A percentile compares a stretch with the other conserved stretches of the same genome.
These are phyloP conservation scores for Vanessa cardui DNA, from an alignment of 2,888 invertebrate species.

Conservation along the genomic window DNA sequence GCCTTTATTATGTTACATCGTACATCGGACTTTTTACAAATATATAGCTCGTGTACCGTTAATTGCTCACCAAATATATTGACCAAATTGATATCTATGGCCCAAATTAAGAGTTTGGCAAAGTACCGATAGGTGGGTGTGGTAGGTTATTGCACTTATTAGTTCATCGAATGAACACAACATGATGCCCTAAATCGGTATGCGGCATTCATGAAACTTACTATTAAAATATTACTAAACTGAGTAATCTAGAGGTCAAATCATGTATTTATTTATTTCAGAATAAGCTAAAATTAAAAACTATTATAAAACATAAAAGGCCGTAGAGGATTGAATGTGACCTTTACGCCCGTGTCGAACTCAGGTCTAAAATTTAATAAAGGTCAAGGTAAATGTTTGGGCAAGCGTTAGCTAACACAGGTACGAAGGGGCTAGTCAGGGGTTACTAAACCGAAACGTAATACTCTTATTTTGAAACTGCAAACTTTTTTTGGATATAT, in stretches of 20 bases:
- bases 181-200: constrained; percentile 39
- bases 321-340: too few relatives aligned
- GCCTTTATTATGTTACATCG: constrained; percentile 9
- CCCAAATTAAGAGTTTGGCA: constrained; percentile 30
- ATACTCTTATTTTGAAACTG: too few relatives aligned
- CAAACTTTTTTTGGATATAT: too few relatives aligned
- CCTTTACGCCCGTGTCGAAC: neutral
- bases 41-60: constrained; percentile 20
- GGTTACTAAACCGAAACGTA: too few relatives aligned
- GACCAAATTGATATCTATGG: constrained; percentile 20
- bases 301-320: too few relatives aligned
- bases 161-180: constrained; percentile 40
- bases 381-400: constrained; percentile 2
- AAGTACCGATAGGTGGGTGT: constrained; percentile 35
- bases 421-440: too few relatives aligned
- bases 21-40: constrained; percentile 7
- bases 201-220: constrained; percentile 49
- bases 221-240: constrained; percentile 5
- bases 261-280: neutral
- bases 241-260: neutral
- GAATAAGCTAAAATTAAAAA: too few relatives aligned
- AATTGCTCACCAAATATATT: constrained; percentile 29
- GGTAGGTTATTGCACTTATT: constrained; percentile 40
- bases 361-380: too few relatives aligned
- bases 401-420: neutral